Base-by-base conservation (phyloP, 2,113 vertebrate species). In the Stegostoma tigrinum region DNA sequence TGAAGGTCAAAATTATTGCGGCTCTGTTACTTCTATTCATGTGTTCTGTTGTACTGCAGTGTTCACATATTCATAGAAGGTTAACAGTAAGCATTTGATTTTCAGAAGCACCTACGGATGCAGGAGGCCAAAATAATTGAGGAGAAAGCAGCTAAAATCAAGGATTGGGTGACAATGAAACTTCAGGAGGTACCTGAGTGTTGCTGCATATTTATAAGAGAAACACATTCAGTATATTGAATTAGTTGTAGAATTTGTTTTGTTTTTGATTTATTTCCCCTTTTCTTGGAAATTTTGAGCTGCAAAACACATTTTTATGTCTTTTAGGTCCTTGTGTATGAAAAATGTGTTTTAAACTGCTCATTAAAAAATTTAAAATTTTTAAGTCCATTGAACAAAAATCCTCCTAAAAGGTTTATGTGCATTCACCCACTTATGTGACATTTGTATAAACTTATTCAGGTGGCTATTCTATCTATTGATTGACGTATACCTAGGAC, bases 61-160 rank as follows among this genome's bases (percentile, higher is more conserved):
- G 12, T 19, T 64, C 1, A 89, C 23, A 55, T 89, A 14, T 52
- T 55, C 30, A 61, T 12, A 64, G 55, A 64, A 64, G 14, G 75
- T 15, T 83, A 38, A 83, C 15, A 89, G 21, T 95, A 14, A 27
- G 8, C 48, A 94, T 70, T 96, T 95, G 70, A 34, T 17, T 83
- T 95, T 96, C 97, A 99, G 99, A 99, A 98, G 97, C 98, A 99
- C 97, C 97, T 97, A 96, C 97, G 99, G 97, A 97, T 98, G 68
- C 98, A 99, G 97, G 99, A 99, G 96, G 98, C 99, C 97, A 99
- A 99, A 97, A 98, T 98, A 38, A 98, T 99, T 97, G 99, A 99
- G 97, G 99, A 99, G 96, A 99, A 99, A 98, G 99, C 99, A 95
- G 98, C 98, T 68, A 99, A 99, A 97, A 99, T 99, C 97, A 99